Evolutionary conservation across 2,113 vertebrate genomes (phyloP), one percentile per base, ranked within the genome.

Genomic region (Chinchilla lanigera): DNA sequence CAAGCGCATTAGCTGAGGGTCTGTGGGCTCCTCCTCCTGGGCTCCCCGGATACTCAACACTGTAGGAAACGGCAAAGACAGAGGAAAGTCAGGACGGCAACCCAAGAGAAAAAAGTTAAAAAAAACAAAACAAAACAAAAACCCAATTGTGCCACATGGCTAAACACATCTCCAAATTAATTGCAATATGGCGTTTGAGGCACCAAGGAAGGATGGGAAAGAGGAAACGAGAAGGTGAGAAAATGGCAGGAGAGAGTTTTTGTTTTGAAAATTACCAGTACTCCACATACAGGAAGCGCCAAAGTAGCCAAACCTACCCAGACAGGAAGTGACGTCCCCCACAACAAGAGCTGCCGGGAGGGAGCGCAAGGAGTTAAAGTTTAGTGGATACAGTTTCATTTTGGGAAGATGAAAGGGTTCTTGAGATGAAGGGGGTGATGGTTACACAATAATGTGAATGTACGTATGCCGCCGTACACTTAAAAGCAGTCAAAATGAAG

Each of bases 21-120:
- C 99, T 0, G 99, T 99, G 60, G 99, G 99, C 98, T 99, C 99
- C 98, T 99, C 99, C 95, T 99, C 99, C 98, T 99, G 99, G 0
- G 99, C 99, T 11, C 99, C 99, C 4, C 99, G 99, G 98, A 99
- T 99, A 98, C 99, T 99, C 98, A 99, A 98, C 96, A 99, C 99
- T 99, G 98, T 47, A 85, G 97, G 82, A 92, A 98, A 96, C 99
- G 95, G 98, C 65, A 98, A 95, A 78, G 1, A 10, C 0, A 11
- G 95, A 19, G 78, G 54, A 1, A 44, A 90, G 73, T 0, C 41
- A 94, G 58, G 67, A 13, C 0, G 54, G 65, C 1, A 28, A 61
- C 30, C 52, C 58, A 3, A 10, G 0, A 3, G 30, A 63, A 24
- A 12, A 61, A 38, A 24, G 44, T 58, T 44, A 3, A 12, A 56